Percentiles rank a stretch among this genome's conserved stretches.
Evolutionary conservation across 2,113 vertebrate genomes (phyloP).

Genomic region (Tiliqua scincoides): DNA sequence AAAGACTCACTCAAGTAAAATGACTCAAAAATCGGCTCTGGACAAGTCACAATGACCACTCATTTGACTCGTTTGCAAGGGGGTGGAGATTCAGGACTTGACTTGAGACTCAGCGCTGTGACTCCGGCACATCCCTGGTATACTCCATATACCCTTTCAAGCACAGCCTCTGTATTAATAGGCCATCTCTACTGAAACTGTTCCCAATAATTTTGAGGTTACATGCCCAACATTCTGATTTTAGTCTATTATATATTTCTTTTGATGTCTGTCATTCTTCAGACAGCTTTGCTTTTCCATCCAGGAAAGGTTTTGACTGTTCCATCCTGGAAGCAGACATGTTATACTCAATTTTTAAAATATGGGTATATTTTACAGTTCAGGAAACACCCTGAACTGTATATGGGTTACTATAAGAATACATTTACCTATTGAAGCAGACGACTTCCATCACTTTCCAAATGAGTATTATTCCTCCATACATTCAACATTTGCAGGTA

Average conservation of each 20-base stretch:
- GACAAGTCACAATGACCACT: no score
- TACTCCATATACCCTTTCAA: background rate
- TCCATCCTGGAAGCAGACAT: no score
- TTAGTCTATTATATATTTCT: background rate
- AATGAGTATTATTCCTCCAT: background rate
- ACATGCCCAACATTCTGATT: no score
- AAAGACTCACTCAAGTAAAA: no score
- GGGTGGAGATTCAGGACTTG: no score
- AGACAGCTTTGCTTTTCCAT: background rate
- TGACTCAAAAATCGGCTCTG: no score
- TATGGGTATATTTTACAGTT: background rate
- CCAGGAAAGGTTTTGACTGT: background rate
- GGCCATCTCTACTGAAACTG: background rate
- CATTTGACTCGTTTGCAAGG: no score
- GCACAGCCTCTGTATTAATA: background rate
- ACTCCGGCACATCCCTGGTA: no score
- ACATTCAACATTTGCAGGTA: background rate
- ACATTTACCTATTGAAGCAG: background rate
- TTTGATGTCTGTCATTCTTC: background rate
- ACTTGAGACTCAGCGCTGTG: no score
- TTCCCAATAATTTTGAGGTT: background rate
- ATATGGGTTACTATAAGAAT: background rate
- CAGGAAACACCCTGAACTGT: no score
- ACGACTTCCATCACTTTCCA: background rate
- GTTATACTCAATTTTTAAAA: background rate